Base-by-base conservation (phyloP, 2,888 invertebrate genomes). In the Pyralis farinalis region DNA sequence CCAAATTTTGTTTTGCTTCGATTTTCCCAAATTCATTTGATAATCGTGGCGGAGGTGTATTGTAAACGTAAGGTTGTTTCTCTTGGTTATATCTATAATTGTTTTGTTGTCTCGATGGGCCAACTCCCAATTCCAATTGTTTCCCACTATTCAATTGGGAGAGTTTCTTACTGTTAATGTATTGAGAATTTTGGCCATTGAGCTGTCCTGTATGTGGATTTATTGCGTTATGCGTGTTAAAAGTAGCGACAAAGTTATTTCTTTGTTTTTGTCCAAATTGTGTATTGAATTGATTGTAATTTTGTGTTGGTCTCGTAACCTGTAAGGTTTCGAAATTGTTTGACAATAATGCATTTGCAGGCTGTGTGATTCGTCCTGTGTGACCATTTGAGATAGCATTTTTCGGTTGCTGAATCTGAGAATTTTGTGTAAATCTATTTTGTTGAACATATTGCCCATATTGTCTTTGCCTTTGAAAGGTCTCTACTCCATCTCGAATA, bases 1-100 rank as follows among this genome's bases (percentile, higher is more conserved):
- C 86, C 77, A 80, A 62, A 53, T 84, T 86, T 57, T 79, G 72
- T 59, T 80, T 82, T 1, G 71, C 60, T 48, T 80, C 73, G 40
- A 53, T 51, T 55, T 69, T 51, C 20, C 62, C 61, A 12, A 70
- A 55, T 35, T 69, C 62, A 36, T 57, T 67, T 9, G 67, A 55
- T 49, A 65, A 60, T 40, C 66, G 63, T 42, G 59, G 59, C 27
- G 58, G 48, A 25, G 67, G 62, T 46, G 65, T 54, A 55, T 62
- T 64, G 45, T 72, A 63, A n/a, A 55, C 64, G 46, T 77, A 67
- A 3, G 61, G 52, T 50, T 73, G 71, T 51, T 65, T 75, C 7
- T 60, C 63, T 55, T 62, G 71, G 50, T 49, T 65, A 34, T 49
- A 41, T 42, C 47, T 70, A 45, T 63, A 33, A 71, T 48, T 71